Percentiles rank a stretch among this genome's conserved stretches.
phyloP scores from a whole-genome alignment of 2,797 vertebrate genomes.

The Selene dorsalis region DNA sequence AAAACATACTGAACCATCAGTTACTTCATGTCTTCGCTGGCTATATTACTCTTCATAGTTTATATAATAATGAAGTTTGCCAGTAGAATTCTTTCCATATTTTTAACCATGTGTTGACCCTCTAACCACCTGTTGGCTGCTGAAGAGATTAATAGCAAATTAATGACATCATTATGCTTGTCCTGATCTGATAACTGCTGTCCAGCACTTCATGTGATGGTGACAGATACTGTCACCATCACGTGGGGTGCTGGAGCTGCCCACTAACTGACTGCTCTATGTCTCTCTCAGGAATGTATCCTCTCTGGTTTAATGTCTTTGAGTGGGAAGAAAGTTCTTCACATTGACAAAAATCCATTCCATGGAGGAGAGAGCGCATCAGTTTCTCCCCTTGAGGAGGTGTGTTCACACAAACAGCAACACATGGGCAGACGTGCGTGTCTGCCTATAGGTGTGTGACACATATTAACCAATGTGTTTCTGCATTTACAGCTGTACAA shows the following conservation, averaged over 20 bases:
- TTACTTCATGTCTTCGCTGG: background rate
- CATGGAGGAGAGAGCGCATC: conserved; percentile 82
- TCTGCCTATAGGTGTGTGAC: background rate
- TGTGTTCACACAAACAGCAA: conserved; percentile 47
- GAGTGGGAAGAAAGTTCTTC: conserved; percentile 84
- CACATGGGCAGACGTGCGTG: background rate
- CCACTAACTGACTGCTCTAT: background rate
- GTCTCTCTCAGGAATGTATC: conserved; percentile 81
- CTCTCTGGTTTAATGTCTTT: conserved; percentile 83
- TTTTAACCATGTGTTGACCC: background rate
- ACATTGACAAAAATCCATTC: conserved; percentile 82
- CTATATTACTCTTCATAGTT: background rate
- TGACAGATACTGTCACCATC: too few relatives aligned
- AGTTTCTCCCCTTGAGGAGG: conserved; percentile 83
- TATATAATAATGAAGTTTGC: background rate
- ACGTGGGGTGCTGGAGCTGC: background rate
- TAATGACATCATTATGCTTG: conserved; percentile 17
- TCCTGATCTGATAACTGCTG: conserved; percentile 29
- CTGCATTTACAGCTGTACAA: conserved; percentile 78
- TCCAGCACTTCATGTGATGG: background rate
- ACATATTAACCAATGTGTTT: background rate
- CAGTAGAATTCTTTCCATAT: background rate
- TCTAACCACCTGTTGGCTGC: conserved; percentile 20
- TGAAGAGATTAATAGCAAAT: conserved; percentile 27
- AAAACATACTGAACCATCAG: background rate